A percentile compares a stretch with the other conserved stretches of the same genome.
phyloP scores from a whole-genome alignment of 2,888 invertebrate genomes.

The Latrodectus elegans region DNA sequence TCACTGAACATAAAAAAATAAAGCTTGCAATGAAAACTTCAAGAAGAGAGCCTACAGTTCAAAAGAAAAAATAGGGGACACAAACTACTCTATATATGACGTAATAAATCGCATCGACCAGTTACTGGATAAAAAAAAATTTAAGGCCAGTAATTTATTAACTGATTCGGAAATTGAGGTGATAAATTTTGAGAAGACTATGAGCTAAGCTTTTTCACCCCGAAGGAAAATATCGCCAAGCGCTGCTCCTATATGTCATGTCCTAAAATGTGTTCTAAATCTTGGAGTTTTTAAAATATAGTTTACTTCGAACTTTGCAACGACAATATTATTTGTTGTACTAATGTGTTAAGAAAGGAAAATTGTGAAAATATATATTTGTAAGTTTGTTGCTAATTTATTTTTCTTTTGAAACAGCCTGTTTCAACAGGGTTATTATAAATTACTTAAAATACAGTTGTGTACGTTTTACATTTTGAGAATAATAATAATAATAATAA shows the following conservation, averaged over 20 bases:
- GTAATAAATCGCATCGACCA: constrained; percentile 22
- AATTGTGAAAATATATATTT: too few species aligned
- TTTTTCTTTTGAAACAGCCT: too few species aligned
- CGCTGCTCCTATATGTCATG: constrained; percentile 28
- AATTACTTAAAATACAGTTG: too few species aligned
- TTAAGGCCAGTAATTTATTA: constrained; percentile 44
- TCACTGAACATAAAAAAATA: not conserved
- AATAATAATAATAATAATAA: too few species aligned
- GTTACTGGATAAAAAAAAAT: constrained; percentile 12
- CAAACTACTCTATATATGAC: constrained; percentile 3
- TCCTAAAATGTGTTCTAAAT: not conserved
- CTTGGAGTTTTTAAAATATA: not conserved
- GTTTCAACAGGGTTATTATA: too few species aligned
- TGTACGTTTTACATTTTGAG: too few species aligned
- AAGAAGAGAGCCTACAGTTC: not conserved
- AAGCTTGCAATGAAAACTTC: constrained; percentile 1
- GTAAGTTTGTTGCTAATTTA: too few species aligned
- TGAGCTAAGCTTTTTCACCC: constrained; percentile 1
- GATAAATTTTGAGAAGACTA: constrained; percentile 27
- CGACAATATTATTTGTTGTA: too few species aligned
- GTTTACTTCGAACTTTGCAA: not conserved
- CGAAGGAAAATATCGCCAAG: constrained; percentile 29
- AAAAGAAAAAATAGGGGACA: constrained; percentile 8
- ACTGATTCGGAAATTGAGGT: constrained; percentile 51
- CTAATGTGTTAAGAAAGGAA: too few species aligned